phyloP scores from a whole-genome alignment of 2,888 invertebrate species.

The Oegoconia quadripuncta region DNA sequence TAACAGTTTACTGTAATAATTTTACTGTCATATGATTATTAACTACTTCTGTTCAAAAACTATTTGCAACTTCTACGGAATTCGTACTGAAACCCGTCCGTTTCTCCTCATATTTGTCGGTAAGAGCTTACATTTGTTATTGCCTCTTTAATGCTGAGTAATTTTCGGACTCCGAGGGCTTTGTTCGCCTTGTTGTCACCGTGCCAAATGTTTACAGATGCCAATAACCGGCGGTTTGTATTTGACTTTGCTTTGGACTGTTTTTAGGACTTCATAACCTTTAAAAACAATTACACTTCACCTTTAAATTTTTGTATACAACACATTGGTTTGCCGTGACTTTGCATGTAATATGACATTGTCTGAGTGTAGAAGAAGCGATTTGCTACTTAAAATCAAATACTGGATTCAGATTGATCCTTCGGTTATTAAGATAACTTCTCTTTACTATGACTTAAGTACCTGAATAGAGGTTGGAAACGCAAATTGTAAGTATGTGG shows the following conservation, averaged over 20 bases:
- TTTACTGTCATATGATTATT: no score
- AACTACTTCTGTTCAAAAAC: no score
- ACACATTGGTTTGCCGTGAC: background rate
- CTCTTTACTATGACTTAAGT: no score
- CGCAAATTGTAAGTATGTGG: no score
- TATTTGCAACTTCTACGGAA: no score
- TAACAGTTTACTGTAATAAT: no score
- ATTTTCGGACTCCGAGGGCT: slow-evolving; percentile 7
- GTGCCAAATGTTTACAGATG: slow-evolving; percentile 10
- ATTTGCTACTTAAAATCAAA: background rate
- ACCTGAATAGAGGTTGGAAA: no score
- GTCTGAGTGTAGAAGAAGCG: background rate
- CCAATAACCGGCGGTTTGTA: background rate
- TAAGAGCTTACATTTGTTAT: slow-evolving; percentile 12
- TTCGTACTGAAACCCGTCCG: no score
- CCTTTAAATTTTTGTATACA: background rate
- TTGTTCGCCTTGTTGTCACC: slow-evolving; percentile 10
- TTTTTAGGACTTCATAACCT: background rate
- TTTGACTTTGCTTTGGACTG: background rate
- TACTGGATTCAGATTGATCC: no score
- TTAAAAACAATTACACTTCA: background rate
- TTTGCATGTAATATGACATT: background rate
- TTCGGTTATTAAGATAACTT: no score
- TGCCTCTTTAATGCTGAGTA: slow-evolving; percentile 14
- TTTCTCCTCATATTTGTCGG: no score